phyloP scores from a whole-genome alignment of 2,797 vertebrate genomes.

The Pseudocheirus occidentalis region DNA sequence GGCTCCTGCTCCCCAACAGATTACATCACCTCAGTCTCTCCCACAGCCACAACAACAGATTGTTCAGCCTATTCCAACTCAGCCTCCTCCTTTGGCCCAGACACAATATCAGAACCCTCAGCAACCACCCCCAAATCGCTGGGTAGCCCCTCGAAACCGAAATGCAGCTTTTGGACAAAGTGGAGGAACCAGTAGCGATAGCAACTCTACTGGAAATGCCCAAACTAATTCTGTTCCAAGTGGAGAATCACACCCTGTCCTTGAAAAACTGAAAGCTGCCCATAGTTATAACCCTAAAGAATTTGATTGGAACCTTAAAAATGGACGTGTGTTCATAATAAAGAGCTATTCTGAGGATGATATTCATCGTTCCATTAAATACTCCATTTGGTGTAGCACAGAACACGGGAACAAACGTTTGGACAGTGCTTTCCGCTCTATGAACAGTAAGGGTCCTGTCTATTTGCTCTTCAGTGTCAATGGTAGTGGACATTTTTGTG shows the following conservation, averaged over 20 bases:
- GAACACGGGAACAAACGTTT: constrained; percentile 98
- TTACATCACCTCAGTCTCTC: constrained; percentile 87
- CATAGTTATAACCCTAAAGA: constrained; percentile 97
- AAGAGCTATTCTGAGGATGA: constrained; percentile 99
- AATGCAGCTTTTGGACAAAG: constrained; percentile 91
- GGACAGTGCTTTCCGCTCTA: constrained; percentile 93
- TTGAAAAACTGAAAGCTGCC: constrained; percentile 94
- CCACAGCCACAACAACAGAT: constrained; percentile 87
- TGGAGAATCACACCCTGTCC: constrained; percentile 91
- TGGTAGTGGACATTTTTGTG: constrained; percentile 97
- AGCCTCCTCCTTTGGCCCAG: constrained; percentile 87
- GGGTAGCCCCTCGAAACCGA: constrained; percentile 94
- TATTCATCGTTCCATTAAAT: constrained; percentile 99
- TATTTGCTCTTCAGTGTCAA: constrained; percentile 97
- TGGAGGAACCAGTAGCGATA: constrained; percentile 84
- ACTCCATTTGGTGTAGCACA: constrained; percentile 99
- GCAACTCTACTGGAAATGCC: constrained; percentile 80
- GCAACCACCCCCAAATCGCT: constrained; percentile 92
- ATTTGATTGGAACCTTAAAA: constrained; percentile 97
- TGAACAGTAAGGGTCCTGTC: constrained; percentile 92
- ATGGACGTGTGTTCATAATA: constrained; percentile 96
- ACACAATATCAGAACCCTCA: constrained; percentile 92
- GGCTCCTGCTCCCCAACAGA: constrained; percentile 88
- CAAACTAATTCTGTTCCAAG: constrained; percentile 83
- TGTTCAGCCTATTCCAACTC: constrained; percentile 90